Evolutionary conservation across 2,888 invertebrate species (phyloP).

Genomic region (Perithous albicinctus): DNA sequence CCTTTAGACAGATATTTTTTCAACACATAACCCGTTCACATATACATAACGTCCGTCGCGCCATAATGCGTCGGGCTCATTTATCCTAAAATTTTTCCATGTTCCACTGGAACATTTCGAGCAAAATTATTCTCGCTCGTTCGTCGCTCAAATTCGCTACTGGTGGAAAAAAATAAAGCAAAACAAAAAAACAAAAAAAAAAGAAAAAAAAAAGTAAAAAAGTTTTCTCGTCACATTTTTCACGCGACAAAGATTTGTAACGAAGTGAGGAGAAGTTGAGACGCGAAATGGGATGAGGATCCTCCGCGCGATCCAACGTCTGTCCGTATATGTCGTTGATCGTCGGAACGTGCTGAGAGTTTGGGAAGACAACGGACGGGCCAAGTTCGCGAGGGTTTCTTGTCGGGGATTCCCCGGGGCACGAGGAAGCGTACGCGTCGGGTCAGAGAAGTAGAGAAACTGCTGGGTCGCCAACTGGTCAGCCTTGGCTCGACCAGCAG

Average conservation of each 20-base stretch:
- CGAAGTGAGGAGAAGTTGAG: constrained; percentile 5
- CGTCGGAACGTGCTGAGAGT: constrained; percentile 7
- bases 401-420: constrained; percentile 37
- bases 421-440: constrained; percentile 40
- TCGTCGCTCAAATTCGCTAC: background rate
- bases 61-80: background rate
- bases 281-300: background rate
- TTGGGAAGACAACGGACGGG: background rate
- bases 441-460: background rate
- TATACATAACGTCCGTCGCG: constrained; percentile 47
- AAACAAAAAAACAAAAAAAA: no score
- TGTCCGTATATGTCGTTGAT: background rate
- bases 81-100: constrained; percentile 6
- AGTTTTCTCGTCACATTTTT: constrained; percentile 12
- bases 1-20: constrained; percentile 16
- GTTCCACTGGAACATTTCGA: constrained; percentile 13
- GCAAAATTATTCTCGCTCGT: background rate
- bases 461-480: constrained; percentile 49
- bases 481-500: constrained; percentile 71
- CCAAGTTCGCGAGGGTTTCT: constrained; percentile 6
- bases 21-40: constrained; percentile 14
- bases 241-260: background rate
- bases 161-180: no score
- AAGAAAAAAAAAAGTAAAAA: no score
- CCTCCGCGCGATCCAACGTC: constrained; percentile 20